Evolutionary conservation across 1,140 invertebrate genomes (phyloP), one percentile per base, ranked within the genome.

Genomic region (Lutraria rhynchaena): DNA sequence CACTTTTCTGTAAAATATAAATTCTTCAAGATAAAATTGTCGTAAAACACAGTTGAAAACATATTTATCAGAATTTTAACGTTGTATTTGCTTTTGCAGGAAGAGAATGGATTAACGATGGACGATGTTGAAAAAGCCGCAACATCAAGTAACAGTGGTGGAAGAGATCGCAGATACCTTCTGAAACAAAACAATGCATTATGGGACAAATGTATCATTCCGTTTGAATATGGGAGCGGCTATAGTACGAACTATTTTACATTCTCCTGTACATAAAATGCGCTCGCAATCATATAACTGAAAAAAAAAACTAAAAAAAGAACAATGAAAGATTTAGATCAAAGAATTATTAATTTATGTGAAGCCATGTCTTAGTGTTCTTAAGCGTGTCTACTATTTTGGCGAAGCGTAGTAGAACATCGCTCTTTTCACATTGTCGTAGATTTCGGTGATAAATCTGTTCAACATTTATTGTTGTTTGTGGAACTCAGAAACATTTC

Each of bases 161-260:
- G 22, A 7, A 49, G 44, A 33, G 9, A 19, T 17, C 37, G 33
- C 29, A 17, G 49, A 31, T 51, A 7, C 9, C 44, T 70, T 15
- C 29, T 24, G 9, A 37, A 35, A 11, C n/a, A 9, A 11, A 65
- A 33, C 37, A 44, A 41, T 44, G 61, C 4, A 13, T 22, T 46
- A 15, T 70, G 67, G 67, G 67, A 70, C 27, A 70, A 70, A 35
- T 70, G 67, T 27, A 70, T 70, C 24, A 70, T 70, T 13, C 67
- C 67, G 19, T 70, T 29, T 35, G 67, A 53, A 53, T 70, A 13
- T 19, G 46, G 11, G 15, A 19, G 1, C 3, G 65, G 61, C 9
- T 65, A 7, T 22, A 29, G 61, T 65, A 37, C n/a, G 61, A n/a
- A 58, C 22, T 58, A 13, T 13, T 58, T n/a, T 58, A 58, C 22